Base-by-base conservation (phyloP, 2,797 vertebrate genomes). In the Rhinogobio ventralis region DNA sequence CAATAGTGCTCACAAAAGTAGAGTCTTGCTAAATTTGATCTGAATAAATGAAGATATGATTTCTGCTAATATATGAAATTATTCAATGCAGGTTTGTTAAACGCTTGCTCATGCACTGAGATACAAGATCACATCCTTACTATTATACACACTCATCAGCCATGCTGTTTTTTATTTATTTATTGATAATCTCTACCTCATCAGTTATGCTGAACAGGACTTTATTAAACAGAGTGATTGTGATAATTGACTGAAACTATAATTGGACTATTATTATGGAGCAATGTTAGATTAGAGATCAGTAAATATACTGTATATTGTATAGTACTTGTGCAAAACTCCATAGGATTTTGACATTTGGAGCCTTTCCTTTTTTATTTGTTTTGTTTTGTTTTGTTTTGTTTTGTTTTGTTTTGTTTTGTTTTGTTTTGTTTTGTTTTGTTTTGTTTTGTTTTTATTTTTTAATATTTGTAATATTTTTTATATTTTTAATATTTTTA, bases 31-130 rank as follows among this genome's bases (percentile, higher is more conserved):
- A 81, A 88, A 74, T 80, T 83, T 42, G 68, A 75, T 68, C 28
- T 80, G 72, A 90, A 84, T 73, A 49, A 84, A 81, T 23, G 25
- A 67, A 79, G 25, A 25, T 71, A 84, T 82, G 69, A 83, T 73
- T 80, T 82, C 75, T 79, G 75, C 79, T 67, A 64, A 51, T 85
- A 81, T 85, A 64, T 14, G 33, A 79, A 3, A 86, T 87, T 69
- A 68, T 13, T 13, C 2, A 86, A 73, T 86, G 51, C n/a, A 84
- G 87, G 88, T 77, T 57, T 36, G 78, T 86, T 89, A 83, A 88
- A 85, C 6, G 39, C 23, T 69, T 71, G 79, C 82, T 64, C 17
- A 23, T 79, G 28, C 23, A 13, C 28, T 28, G 57, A 72, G 85
- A 79, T 60, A 42, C n/a, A 53, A 55, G 57, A 83, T 53, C 45